Percentiles rank a stretch among this genome's conserved stretches.
Evolutionary conservation across 2,888 invertebrate genomes (phyloP).

Genomic region (Cylloceria caligata): DNA sequence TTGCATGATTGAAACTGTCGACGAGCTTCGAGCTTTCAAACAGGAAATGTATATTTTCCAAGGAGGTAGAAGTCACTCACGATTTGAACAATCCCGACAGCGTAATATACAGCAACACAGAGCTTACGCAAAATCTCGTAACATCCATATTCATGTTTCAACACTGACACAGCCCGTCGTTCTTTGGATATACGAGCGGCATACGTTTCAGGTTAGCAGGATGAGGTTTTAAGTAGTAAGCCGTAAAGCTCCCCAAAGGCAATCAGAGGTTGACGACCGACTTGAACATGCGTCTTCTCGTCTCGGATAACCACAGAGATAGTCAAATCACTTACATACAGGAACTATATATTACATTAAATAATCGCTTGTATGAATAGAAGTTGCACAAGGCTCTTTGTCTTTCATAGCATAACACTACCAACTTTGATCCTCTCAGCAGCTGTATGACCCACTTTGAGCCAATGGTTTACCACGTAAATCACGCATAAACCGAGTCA

Average conservation of each 20-base stretch:
- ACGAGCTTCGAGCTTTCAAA: not conserved
- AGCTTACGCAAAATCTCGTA: conserved; percentile 69
- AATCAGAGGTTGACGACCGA: conserved; percentile 68
- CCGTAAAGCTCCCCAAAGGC: conserved; percentile 72
- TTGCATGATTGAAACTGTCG: not conserved
- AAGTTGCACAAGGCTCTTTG: conserved; percentile 42
- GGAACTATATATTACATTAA: not conserved
- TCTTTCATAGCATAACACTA: conserved; percentile 35
- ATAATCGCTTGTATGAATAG: conserved; percentile 27
- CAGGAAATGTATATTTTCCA: not conserved
- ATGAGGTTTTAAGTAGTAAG: conserved; percentile 72
- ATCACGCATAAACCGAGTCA: conserved; percentile 4
- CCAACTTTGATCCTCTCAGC: conserved; percentile 58
- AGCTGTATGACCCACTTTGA: conserved; percentile 59
- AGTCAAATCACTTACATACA: not conserved
- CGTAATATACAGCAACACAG: conserved; percentile 44
- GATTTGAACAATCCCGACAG: conserved; percentile 57
- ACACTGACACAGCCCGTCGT: conserved; percentile 67
- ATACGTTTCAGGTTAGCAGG: conserved; percentile 75
- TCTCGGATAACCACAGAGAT: conserved; percentile 1
- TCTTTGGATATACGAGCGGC: conserved; percentile 24
- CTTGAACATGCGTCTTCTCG: conserved; percentile 63
- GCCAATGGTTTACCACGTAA: conserved; percentile 28
- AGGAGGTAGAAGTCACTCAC: conserved; percentile 63
- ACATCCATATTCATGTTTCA: conserved; percentile 76